Evolutionary conservation across 2,888 invertebrate species (phyloP), one percentile per base, ranked within the genome.

Genomic region (Callyntrura sp.): DNA sequence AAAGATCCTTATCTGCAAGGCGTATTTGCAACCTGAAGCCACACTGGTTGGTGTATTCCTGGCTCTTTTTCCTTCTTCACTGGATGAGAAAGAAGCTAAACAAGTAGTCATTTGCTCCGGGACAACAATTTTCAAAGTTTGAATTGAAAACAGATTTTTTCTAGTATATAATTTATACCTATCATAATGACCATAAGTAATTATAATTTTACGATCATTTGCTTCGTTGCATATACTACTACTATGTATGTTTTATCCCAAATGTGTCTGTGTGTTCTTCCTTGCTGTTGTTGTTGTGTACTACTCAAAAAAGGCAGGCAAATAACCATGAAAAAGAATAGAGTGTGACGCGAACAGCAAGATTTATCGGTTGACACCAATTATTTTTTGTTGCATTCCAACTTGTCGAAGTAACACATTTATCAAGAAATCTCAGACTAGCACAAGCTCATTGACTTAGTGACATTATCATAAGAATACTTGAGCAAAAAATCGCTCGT

Each of bases 341-440:
- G 12, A 35, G 23, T 20, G 45, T 8, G n/a, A 12, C 14, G 28
- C n/a, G 48, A 68, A 55, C 28, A 25, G 43, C 9, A 55, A 87
- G 87, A 88, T 83, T 88, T 88, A 88, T 88, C 78, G 78, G 88
- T 76, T 88, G 88, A 88, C 88, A 88, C 88, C 88, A 88, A 88
- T 88, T 88, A 88, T 88, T 78, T 83, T 88, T 82, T 68, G 12
- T 60, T 83, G 62, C 83, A 78, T 87, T 81, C 70, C 70, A 55
- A 51, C 78, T 87, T 68, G 23, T 70, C 62, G 81, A 81, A 79
- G 57, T n/a, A 28, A 62, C 43, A 20, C 23, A 79, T 62, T 78
- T 78, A 78, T 55, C 78, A 57, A 23, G 51, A 23, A 78, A 78
- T 57, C 55, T 57, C 28, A 55, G 55, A 25, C 55, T 78, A 78